Base-by-base conservation (phyloP, 2,113 vertebrate genomes). In the Nycticorax nycticorax region DNA sequence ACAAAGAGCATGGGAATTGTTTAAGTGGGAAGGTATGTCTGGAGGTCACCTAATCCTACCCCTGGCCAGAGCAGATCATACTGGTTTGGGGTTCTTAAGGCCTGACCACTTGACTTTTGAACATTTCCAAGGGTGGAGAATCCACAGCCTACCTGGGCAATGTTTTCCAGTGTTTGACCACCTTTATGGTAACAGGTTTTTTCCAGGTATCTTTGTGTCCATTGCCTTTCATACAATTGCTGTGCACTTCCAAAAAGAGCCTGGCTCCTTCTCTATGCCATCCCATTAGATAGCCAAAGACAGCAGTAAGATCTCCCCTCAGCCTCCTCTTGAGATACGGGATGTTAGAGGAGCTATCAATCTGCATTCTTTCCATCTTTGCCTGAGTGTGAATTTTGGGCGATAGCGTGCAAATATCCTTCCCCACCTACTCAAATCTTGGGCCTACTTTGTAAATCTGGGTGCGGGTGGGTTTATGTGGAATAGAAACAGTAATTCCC, bases 371-470 rank as follows among this genome's bases (percentile, higher is more conserved):
- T 68, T 50, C 8, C 1, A 1, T 47, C 28, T 26, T 66, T 19
- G 9, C 50, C 13, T 0, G 6, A 30, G n/a, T 3, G 15, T 37
- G 45, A 10, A 10, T 50, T 89, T 89, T 3, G 18, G 27, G 32
- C 1, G 0, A 14, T 3, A 13, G 16, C 0, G 2, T 20, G 22
- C 55, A 43, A 37, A 55, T 27, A 32, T 21, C 32, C 10, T 6
- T 69, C 43, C 7, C 12, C 3, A 26, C 17, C 20, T 55, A 12
- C 12, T 6, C 22, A 19, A 15, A 6, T n/a, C 10, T 35, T 47
- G 37, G n/a, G 14, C 32, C 17, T 89, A 1, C 28, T 53, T 18
- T 56, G 11, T 26, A 55, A 56, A 28, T 50, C 7, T 47, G 37
- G 15, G 3, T 57, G 56, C 18, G 15, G 18, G 60, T 56, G 18